Evolutionary conservation across 2,888 invertebrate genomes (phyloP).

Genomic region (Dicyrtomina minuta): DNA sequence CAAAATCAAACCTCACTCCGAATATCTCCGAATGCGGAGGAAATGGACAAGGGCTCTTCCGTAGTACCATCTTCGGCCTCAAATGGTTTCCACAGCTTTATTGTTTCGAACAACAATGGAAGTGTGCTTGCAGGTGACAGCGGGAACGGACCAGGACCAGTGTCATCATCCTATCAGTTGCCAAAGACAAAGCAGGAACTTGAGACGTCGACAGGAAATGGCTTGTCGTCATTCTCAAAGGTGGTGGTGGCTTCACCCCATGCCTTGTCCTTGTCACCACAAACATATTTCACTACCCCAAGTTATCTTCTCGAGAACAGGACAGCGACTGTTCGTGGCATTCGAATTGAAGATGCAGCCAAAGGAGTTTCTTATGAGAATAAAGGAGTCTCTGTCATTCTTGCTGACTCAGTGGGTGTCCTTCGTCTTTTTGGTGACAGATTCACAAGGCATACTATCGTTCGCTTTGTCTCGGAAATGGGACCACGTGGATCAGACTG

Average conservation of each 20-base stretch:
- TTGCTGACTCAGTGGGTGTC: constrained; percentile 64
- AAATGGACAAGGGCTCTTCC: too few relatives aligned
- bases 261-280: constrained; percentile 5
- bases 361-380: constrained; percentile 55
- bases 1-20: neutral
- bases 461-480: constrained; percentile 51
- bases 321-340: constrained; percentile 44
- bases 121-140: neutral
- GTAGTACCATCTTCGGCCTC: too few relatives aligned
- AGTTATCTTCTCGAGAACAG: constrained; percentile 3
- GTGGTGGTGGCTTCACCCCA: neutral
- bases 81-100: neutral
- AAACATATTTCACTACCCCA: neutral
- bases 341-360: constrained; percentile 48
- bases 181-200: neutral
- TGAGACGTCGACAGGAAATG: neutral
- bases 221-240: neutral
- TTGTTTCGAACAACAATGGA: neutral
- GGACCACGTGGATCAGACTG: constrained; percentile 45
- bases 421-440: constrained; percentile 75
- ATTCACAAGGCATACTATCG: constrained; percentile 64
- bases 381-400: constrained; percentile 68
- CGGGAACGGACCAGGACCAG: neutral
- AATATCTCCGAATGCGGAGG: too few relatives aligned
- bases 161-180: too few relatives aligned